A percentile compares a stretch with the other conserved stretches of the same genome.
These are phyloP conservation scores for Calvadosia cruxmelitensis DNA, from an alignment of 30 jellyfish, hydroid and myxozoan species.

Conservation along the genomic window DNA sequence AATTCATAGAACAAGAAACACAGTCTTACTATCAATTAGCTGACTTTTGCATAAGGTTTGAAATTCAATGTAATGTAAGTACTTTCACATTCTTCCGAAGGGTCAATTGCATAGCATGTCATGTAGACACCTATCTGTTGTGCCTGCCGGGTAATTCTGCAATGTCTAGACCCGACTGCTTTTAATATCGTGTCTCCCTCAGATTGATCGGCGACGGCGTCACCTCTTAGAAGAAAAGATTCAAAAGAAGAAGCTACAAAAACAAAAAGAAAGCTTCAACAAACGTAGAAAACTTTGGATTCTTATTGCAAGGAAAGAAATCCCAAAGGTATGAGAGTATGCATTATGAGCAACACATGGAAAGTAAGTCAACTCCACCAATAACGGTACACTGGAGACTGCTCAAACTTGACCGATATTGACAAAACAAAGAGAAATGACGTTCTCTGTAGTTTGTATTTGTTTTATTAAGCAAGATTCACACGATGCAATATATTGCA, in stretches of 20 bases:
- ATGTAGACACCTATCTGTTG: background rate
- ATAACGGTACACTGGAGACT: no score
- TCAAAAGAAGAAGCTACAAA: conserved; percentile 59
- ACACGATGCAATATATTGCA: no score
- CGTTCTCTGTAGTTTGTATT: no score
- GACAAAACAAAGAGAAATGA: no score
- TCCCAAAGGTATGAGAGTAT: conserved; percentile 93
- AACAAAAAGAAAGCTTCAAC: conserved; percentile 51
- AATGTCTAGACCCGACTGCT: background rate
- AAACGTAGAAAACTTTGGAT: conserved; percentile 84
- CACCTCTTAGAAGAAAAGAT: conserved; percentile 57
- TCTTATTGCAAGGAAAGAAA: conserved; percentile 67
- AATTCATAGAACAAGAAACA: no score
- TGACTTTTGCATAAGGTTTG: no score
- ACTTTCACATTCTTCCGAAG: background rate
- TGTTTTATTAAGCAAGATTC: no score
- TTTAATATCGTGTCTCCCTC: background rate
- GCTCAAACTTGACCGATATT: no score
- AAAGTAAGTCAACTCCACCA: no score
- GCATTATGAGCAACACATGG: no score
- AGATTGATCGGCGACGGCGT: conserved; percentile 57
- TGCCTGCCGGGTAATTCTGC: background rate
- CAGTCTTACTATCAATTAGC: no score
- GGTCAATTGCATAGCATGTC: no score
- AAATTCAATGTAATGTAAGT: conserved; percentile 22